Evolutionary conservation across 2,888 invertebrate genomes (phyloP).

Genomic region (Tortrix viridana): DNA sequence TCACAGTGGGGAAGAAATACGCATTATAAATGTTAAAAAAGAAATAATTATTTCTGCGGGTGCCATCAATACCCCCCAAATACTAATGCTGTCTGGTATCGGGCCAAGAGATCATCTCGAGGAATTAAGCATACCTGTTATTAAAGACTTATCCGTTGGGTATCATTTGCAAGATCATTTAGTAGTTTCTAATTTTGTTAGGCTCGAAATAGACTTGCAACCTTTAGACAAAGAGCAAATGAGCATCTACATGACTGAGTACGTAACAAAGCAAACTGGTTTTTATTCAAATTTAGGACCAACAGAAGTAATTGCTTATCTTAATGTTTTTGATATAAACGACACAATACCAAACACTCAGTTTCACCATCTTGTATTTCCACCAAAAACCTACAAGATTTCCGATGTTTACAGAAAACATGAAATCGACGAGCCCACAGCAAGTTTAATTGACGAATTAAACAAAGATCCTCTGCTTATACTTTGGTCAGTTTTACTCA

Average conservation of each 20-base stretch:
- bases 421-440: slow-evolving; percentile 19
- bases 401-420: slow-evolving; percentile 19
- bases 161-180: slow-evolving; percentile 69
- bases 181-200: slow-evolving; percentile 50
- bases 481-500: slow-evolving; percentile 48
- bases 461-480: slow-evolving; percentile 48
- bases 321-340: slow-evolving; percentile 85
- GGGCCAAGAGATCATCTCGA: slow-evolving; percentile 59
- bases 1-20: slow-evolving; percentile 47
- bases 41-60: slow-evolving; percentile 69
- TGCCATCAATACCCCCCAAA: slow-evolving; percentile 63
- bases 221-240: slow-evolving; percentile 41
- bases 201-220: slow-evolving; percentile 44
- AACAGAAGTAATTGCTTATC: slow-evolving; percentile 87
- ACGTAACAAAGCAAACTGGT: slow-evolving; percentile 70
- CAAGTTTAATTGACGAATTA: slow-evolving; percentile 31
- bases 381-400: slow-evolving; percentile 28
- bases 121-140: slow-evolving; percentile 51
- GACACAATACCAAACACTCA: slow-evolving; percentile 68
- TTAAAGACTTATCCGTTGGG: slow-evolving; percentile 62
- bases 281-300: slow-evolving; percentile 86
- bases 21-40: slow-evolving; percentile 53
- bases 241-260: slow-evolving; percentile 58
- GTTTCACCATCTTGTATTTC: slow-evolving; percentile 45
- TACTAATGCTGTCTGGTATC: slow-evolving; percentile 68